phyloP scores from a whole-genome alignment of 2,888 invertebrate genomes.

The Petrophora chlorosata region DNA sequence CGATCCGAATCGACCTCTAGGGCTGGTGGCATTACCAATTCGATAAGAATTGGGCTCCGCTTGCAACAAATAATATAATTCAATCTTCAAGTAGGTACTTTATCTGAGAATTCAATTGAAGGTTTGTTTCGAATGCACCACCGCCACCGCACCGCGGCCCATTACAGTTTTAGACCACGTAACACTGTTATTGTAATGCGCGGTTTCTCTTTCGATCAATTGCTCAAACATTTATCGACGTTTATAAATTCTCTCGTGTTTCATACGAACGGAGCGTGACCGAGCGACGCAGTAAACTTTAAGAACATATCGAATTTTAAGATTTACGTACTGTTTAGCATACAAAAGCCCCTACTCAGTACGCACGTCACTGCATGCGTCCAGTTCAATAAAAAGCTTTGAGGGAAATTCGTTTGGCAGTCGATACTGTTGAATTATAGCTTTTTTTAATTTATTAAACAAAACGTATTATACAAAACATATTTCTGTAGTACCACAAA shows the following conservation, averaged over 20 bases:
- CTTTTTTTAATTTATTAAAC: no score
- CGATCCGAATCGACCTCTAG: neutral
- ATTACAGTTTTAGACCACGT: conserved; percentile 30
- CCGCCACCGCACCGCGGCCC: conserved; percentile 1
- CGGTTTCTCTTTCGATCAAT: conserved; percentile 60
- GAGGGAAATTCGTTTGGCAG: neutral
- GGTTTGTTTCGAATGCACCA: conserved; percentile 26
- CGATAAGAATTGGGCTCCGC: conserved; percentile 14
- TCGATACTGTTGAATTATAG: neutral
- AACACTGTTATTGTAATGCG: conserved; percentile 45
- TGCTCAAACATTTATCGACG: conserved; percentile 44
- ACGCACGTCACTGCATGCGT: conserved; percentile 46
- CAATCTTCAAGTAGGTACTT: no score
- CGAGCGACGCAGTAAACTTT: conserved; percentile 16
- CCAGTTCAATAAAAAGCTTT: conserved; percentile 39
- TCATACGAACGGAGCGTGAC: conserved; percentile 45
- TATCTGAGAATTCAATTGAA: conserved; percentile 26
- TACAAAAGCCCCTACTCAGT: conserved; percentile 34
- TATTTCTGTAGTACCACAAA: no score
- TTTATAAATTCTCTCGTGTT: conserved; percentile 40
- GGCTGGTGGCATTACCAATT: conserved; percentile 21
- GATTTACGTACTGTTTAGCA: conserved; percentile 45
- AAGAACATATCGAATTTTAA: conserved; percentile 34
- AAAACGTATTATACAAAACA: no score
- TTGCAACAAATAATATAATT: conserved; percentile 17